A percentile compares a stretch with the other conserved stretches of the same genome.
Conservation (phyloP, 2,888 invertebrate species). For the Thymelicus lineola region DNA sequence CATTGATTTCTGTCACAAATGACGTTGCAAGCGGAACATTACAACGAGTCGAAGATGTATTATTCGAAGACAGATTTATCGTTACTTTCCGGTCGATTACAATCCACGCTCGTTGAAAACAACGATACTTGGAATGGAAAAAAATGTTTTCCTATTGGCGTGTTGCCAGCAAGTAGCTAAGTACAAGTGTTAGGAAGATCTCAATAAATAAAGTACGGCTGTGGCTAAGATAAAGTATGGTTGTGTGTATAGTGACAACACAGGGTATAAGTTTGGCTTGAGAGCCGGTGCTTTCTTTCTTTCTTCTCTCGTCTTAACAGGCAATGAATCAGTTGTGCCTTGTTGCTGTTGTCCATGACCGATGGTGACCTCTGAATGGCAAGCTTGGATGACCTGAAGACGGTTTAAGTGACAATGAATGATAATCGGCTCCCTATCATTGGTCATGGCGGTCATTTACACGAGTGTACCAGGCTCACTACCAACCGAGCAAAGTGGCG, state of each 20-base stretch:
- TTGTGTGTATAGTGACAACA: not conserved
- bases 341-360: too few relatives aligned
- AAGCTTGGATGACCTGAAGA: too few relatives aligned
- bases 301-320: too few relatives aligned
- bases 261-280: not conserved
- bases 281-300: too few relatives aligned
- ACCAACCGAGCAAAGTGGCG: too few relatives aligned
- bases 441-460: too few relatives aligned
- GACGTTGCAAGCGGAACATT: slow-evolving; percentile 2
- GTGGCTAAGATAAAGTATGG: not conserved
- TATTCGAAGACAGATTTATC: slow-evolving; percentile 32
- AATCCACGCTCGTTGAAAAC: slow-evolving; percentile 32
- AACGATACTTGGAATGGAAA: slow-evolving; percentile 29
- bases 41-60: slow-evolving; percentile 9
- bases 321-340: too few relatives aligned
- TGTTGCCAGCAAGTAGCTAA: slow-evolving; percentile 24
- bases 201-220: slow-evolving; percentile 10
- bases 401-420: too few relatives aligned
- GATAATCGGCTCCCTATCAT: too few relatives aligned
- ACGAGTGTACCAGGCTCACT: slow-evolving; percentile 47
- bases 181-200: slow-evolving; percentile 13
- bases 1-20: not conserved
- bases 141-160: slow-evolving; percentile 29
- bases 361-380: too few relatives aligned
- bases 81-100: slow-evolving; percentile 35